Conservation (phyloP, 2,113 vertebrate species). For the Ceyx margarethae region DNA sequence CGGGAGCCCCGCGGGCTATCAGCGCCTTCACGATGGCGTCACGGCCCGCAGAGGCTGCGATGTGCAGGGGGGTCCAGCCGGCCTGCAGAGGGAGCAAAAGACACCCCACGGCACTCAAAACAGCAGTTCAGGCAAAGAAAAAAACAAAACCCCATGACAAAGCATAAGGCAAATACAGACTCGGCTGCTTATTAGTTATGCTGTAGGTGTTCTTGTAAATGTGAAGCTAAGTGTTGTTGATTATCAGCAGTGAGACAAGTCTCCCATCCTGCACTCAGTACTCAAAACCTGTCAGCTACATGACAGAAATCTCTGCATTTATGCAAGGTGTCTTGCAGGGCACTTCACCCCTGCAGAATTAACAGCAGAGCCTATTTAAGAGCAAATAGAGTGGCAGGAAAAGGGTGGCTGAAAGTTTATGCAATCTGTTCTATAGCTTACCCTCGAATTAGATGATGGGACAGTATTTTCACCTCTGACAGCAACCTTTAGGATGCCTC, state of each 20-base stretch:
- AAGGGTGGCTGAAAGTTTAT: neutral
- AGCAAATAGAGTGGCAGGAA: neutral
- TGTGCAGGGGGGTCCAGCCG: constrained; percentile 92
- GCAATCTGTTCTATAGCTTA: neutral
- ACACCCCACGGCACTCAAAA: neutral
- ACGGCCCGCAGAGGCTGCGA: constrained; percentile 92
- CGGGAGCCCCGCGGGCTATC: constrained; percentile 86
- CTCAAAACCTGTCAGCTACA: neutral
- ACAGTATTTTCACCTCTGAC: neutral
- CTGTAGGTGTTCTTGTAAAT: neutral
- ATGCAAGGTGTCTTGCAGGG: neutral
- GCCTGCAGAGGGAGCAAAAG: constrained; percentile 70
- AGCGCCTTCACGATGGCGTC: constrained; percentile 89
- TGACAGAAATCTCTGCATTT: neutral
- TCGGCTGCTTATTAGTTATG: neutral
- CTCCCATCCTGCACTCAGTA: neutral
- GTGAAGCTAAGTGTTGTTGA: neutral
- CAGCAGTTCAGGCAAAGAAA: neutral
- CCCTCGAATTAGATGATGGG: neutral
- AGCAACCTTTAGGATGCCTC: neutral
- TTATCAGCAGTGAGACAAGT: neutral
- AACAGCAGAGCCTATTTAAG: neutral
- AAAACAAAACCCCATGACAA: no score
- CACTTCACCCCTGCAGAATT: neutral
- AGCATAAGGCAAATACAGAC: neutral